Percentiles rank a stretch among this genome's conserved stretches.
phyloP scores from a whole-genome alignment of 2,888 invertebrate species.

The Dynastes hyllus region DNA sequence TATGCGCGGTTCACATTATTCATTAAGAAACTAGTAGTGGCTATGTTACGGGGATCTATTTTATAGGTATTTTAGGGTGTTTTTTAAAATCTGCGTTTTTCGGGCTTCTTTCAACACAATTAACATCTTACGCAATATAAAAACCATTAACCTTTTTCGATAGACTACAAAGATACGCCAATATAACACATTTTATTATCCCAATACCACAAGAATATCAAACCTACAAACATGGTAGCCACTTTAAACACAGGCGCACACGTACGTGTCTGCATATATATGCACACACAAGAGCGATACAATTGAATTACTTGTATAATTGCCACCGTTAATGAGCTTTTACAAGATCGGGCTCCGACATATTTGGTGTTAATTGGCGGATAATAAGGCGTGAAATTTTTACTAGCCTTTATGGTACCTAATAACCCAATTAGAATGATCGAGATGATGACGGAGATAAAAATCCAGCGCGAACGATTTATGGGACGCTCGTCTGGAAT shows the following conservation, averaged over 20 bases:
- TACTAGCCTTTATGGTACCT: conserved; percentile 41
- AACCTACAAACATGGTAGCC: no score
- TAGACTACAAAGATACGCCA: no score
- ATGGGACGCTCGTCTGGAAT: conserved; percentile 13
- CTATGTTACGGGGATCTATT: no score
- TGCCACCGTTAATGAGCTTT: conserved; percentile 43
- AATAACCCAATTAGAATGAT: conserved; percentile 46
- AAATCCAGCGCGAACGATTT: conserved; percentile 32
- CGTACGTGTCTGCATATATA: no score
- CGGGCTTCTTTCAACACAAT: no score
- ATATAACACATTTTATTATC: no score
- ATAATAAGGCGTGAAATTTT: conserved; percentile 48
- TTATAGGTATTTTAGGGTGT: no score
- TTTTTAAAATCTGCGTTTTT: no score
- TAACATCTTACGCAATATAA: no score
- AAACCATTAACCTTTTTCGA: no score
- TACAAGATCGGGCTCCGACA: conserved; percentile 27
- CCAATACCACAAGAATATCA: no score
- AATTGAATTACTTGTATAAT: conserved; percentile 41
- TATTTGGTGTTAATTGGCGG: conserved; percentile 44
- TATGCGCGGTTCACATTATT: neutral
- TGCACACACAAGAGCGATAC: neutral
- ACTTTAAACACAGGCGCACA: no score
- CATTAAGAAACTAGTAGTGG: neutral
- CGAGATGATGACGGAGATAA: conserved; percentile 31